Evolutionary conservation across 1,140 invertebrate species (phyloP).

Genomic region (Batillaria attramentaria): DNA sequence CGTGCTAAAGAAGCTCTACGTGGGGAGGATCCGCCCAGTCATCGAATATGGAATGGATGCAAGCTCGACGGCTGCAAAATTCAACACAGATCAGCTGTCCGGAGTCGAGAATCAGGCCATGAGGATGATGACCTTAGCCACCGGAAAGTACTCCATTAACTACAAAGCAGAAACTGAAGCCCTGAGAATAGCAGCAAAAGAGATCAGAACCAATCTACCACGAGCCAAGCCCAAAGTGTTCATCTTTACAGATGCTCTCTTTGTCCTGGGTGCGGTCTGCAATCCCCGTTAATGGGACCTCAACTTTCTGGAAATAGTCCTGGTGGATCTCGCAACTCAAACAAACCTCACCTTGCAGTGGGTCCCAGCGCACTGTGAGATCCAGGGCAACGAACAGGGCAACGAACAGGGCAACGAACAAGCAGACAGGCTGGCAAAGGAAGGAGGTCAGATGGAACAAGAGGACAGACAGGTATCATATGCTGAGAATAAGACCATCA

Average conservation of each 20-base stretch:
- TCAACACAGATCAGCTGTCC: background rate
- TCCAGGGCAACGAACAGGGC: background rate
- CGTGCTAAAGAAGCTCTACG: conserved; percentile 3
- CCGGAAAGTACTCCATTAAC: background rate
- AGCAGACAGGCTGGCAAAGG: background rate
- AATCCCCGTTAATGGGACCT: conserved; percentile 4
- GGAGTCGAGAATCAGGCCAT: conserved; percentile 2
- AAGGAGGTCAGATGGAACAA: background rate
- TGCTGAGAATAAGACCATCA: background rate
- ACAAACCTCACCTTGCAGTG: background rate
- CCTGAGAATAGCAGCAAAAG: background rate
- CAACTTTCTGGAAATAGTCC: background rate
- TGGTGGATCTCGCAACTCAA: background rate
- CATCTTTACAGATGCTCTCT: conserved; percentile 4
- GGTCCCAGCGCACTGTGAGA: background rate
- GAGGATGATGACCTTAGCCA: conserved; percentile 10
- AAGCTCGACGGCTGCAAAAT: background rate
- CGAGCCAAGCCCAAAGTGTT: background rate
- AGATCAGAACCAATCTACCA: background rate
- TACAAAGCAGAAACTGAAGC: conserved; percentile 1
- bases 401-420: background rate
- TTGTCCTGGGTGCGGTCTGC: background rate
- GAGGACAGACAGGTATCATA: background rate
- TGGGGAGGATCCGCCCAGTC: background rate
- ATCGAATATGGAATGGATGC: conserved; percentile 8